Percentiles rank a stretch among this genome's conserved stretches.
Conservation (phyloP, 2,113 vertebrate species). For the Hypocryptadius cinnamomeus region DNA sequence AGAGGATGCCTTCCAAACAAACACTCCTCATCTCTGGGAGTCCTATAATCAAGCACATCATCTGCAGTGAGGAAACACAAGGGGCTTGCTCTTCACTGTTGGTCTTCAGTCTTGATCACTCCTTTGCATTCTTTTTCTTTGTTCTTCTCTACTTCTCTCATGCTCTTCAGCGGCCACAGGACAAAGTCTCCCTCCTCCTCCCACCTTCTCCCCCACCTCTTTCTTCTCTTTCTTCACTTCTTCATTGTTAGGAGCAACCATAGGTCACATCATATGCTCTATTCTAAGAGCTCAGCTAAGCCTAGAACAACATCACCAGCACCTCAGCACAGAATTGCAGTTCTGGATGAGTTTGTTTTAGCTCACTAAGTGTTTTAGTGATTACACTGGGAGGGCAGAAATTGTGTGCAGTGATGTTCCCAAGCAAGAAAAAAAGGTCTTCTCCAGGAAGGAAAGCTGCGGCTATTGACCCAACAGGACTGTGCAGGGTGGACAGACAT, state of each 20-base stretch:
- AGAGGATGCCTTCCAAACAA: background rate
- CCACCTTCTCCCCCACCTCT: background rate
- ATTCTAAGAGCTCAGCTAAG: background rate
- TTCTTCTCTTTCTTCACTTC: background rate
- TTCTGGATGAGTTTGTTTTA: background rate
- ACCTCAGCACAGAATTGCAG: background rate
- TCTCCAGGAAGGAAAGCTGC: background rate
- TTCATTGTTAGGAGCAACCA: background rate
- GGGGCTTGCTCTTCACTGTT: background rate
- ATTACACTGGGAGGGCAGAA: background rate
- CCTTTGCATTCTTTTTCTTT: background rate
- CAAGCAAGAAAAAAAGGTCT: background rate
- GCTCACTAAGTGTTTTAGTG: background rate
- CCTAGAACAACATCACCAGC: background rate
- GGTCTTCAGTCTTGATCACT: background rate
- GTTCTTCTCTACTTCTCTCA: background rate
- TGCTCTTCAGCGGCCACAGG: background rate
- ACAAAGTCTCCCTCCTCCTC: background rate
- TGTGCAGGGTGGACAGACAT: background rate
- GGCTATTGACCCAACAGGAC: fast-evolving
- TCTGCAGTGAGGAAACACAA: background rate
- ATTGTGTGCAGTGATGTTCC: fast-evolving
- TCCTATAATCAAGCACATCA: background rate
- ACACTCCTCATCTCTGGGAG: fast-evolving
- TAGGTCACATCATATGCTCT: background rate